Evolutionary conservation across 2,888 invertebrate species (phyloP), one percentile per base, ranked within the genome.

Genomic region (Pristionchus maxplancki): DNA sequence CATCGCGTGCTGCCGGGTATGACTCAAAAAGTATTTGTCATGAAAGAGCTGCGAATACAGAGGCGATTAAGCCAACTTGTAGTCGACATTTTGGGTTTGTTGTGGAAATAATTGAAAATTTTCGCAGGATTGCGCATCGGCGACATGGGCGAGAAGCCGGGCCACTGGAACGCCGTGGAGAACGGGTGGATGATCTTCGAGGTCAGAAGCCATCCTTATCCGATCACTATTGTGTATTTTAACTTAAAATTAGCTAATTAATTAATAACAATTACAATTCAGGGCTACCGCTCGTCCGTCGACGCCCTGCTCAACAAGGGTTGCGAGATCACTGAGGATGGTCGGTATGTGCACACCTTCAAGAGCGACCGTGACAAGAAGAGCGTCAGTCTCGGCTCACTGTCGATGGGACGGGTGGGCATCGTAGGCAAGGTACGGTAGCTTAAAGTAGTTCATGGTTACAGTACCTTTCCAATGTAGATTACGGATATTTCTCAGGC

Each of bases 101-200:
- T n/a, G n/a, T n/a, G n/a, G n/a, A n/a, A n/a, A n/a, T n/a, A n/a
- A n/a, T n/a, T n/a, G n/a, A n/a, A n/a, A n/a, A n/a, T n/a, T n/a
- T n/a, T n/a, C n/a, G 96, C 97, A 0, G 97, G 98, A 0, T 96
- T 98, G 0, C 96, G 96, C 0, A 97, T 98, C 0, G 98, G 98
- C 0, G 98, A 98, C 95, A 96, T 98, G 95, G 98, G 98, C 0
- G 97, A 97, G 95, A 98, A 98, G 95, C 96, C 97, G 71, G 98
- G 97, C 0, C 91, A 88, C 28, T 96, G 97, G 15, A 97, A 98
- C 95, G 98, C 97, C 4, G 95, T 98, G 67, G 98, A 98, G 95
- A 98, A 98, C 95, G 98, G 98, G 17, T 93, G 93, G 93, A 90
- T 92, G 90, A 89, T 89, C 81, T 93, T 93, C 86, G 90, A 90